Percentiles rank a stretch among this genome's conserved stretches.
Conservation (phyloP, 2,888 invertebrate species). For the Sialis lutaria region DNA sequence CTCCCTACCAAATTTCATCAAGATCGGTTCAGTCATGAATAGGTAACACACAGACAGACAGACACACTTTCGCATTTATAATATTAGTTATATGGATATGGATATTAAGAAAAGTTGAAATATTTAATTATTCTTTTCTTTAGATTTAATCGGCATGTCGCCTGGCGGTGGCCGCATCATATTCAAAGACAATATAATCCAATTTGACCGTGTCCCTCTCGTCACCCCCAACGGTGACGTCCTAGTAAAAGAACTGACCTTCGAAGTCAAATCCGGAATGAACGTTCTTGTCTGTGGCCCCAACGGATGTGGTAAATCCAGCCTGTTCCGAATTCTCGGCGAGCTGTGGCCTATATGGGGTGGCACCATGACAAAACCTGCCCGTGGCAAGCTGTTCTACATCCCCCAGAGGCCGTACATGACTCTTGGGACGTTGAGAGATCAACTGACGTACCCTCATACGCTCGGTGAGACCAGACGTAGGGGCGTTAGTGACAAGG, state of each 20-base stretch:
- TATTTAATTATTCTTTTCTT: too few species aligned
- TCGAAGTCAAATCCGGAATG: slow-evolving; percentile 83
- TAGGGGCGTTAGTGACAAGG: slow-evolving; percentile 59
- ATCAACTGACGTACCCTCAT: slow-evolving; percentile 87
- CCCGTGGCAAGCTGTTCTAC: slow-evolving; percentile 86
- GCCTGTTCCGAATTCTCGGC: slow-evolving; percentile 88
- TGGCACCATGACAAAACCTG: slow-evolving; percentile 88
- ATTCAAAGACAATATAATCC: slow-evolving; percentile 75
- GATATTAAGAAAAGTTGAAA: slow-evolving; percentile 9
- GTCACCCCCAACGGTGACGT: slow-evolving; percentile 97
- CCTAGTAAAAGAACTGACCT: slow-evolving; percentile 70
- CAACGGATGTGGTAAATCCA: slow-evolving; percentile 96
- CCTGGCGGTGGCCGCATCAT: slow-evolving; percentile 68
- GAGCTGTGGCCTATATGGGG: slow-evolving; percentile 97
- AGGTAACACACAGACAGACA: too few species aligned
- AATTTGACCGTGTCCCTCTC: slow-evolving; percentile 83
- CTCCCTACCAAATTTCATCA: too few species aligned
- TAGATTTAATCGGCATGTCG: slow-evolving; percentile 7
- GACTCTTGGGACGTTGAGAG: slow-evolving; percentile 87
- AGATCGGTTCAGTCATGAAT: too few species aligned
- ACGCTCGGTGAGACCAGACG: slow-evolving; percentile 68
- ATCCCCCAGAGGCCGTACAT: slow-evolving; percentile 96
- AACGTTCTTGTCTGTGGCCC: slow-evolving; percentile 98
- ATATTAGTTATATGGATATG: too few species aligned
- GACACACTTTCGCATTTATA: too few species aligned